A percentile compares a stretch with the other conserved stretches of the same genome.
Evolutionary conservation across 2,888 invertebrate species (phyloP).

Genomic region (Drosophila antonietae): DNA sequence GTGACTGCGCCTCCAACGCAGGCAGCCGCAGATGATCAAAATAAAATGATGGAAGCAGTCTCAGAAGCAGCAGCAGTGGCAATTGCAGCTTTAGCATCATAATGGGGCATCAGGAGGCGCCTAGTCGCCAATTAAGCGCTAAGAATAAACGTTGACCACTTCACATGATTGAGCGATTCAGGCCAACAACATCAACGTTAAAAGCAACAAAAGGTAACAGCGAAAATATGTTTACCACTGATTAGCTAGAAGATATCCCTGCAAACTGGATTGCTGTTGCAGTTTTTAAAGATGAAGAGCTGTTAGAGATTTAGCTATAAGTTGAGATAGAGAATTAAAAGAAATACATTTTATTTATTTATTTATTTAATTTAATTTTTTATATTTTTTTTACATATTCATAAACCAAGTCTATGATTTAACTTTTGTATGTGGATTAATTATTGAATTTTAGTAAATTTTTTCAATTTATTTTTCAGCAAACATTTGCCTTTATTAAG

Average conservation of each 20-base stretch:
- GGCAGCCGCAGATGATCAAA: conserved; percentile 13
- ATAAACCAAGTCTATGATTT: too few species aligned
- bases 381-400: too few species aligned
- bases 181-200: conserved; percentile 54
- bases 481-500: too few species aligned
- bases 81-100: conserved; percentile 37
- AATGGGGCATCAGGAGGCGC: conserved; percentile 68
- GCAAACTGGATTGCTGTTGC: not conserved
- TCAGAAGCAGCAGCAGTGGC: conserved; percentile 13
- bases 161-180: conserved; percentile 77
- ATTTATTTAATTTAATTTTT: too few species aligned
- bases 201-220: conserved; percentile 20
- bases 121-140: conserved; percentile 66
- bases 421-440: too few species aligned
- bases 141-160: conserved; percentile 71
- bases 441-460: too few species aligned
- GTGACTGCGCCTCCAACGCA: conserved; percentile 38
- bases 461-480: too few species aligned
- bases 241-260: conserved; percentile 21
- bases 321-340: too few species aligned
- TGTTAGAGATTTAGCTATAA: not conserved
- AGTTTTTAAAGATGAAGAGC: not conserved
- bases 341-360: too few species aligned
- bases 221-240: not conserved
- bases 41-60: conserved; percentile 37